Base-by-base conservation (phyloP, 2,113 vertebrate genomes). In the Gallinago media region DNA sequence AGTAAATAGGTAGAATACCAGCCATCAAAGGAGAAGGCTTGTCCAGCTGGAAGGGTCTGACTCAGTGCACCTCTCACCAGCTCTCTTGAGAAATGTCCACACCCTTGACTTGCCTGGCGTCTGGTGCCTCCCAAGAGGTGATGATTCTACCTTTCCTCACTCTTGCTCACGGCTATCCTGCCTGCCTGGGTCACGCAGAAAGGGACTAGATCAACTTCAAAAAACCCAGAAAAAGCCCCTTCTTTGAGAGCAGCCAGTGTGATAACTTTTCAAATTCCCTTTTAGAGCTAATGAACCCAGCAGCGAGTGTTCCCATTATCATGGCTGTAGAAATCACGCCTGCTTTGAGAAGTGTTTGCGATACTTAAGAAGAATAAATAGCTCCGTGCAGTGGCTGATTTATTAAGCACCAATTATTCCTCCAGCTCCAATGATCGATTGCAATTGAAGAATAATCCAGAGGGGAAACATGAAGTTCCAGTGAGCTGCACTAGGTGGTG, bases 401-500 rank as follows among this genome's bases (percentile, higher is more conserved):
- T 15, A 47, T 77, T 72, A 65, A 89, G 44, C 23, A 44, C 11
- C 16, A 21, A 22, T 63, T 27, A 65, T 72, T 82, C 52, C 61
- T 59, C 9, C 47, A n/a, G 46, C 42, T 87, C 32, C 52, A 59
- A 15, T 1, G 3, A 44, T 44, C 8, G 4, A 34, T 38, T 56
- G 68, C 56, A 56, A 25, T 1, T 13, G 47, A 6, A 5, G 50
- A 47, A 62, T 49, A 44, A 84, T n/a, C 21, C 16, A 23, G 59
- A 14, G 27, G 18, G 49, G 19, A 62, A 52, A 5, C 2, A 3
- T 87, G 93, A 92, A 79, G 44, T 96, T 95, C 89, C 80, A 32
- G 13, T 3, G 55, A 0, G 0, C 16, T 78, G 52, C 96, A 36
- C 93, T 94, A 96, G 95, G 58, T 97, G 95, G 96, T 89, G 76